Conservation (phyloP, 2,113 vertebrate genomes). For the Sceloporus undulatus region DNA sequence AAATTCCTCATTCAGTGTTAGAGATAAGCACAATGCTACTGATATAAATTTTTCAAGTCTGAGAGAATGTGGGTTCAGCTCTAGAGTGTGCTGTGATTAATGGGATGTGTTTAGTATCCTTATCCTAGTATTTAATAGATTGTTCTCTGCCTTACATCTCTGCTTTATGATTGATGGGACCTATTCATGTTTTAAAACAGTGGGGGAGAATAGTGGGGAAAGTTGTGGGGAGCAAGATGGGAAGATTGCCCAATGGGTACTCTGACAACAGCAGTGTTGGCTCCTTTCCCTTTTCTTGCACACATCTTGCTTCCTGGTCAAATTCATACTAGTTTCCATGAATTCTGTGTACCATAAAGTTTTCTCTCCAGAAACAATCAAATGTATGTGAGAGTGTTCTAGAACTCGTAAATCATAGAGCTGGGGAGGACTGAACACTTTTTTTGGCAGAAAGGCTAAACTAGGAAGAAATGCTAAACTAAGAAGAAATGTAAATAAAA, state of each 20-base stretch:
- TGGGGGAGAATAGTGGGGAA: conserved; percentile 32
- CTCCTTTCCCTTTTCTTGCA: neutral
- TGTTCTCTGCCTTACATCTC: conserved; percentile 58
- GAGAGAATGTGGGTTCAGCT: conserved; percentile 49
- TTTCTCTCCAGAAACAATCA: neutral
- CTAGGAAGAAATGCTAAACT: too few relatives aligned
- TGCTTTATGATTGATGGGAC: conserved; percentile 60
- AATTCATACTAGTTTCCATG: neutral
- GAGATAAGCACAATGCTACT: conserved; percentile 6
- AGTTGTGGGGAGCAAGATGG: neutral
- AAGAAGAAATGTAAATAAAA: too few relatives aligned
- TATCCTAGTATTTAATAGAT: conserved; percentile 66
- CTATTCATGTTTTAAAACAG: conserved; percentile 45
- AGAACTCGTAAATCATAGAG: neutral
- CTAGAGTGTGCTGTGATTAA: conserved; percentile 65
- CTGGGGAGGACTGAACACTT: neutral
- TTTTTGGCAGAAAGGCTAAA: too few relatives aligned
- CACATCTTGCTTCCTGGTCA: neutral
- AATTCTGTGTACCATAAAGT: neutral
- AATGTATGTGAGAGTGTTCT: neutral
- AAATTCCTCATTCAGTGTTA: neutral
- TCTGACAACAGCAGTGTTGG: neutral
- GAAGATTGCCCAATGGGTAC: neutral
- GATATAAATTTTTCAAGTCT: conserved; percentile 29
- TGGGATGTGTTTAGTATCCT: conserved; percentile 67